Percentiles rank a stretch among this genome's conserved stretches.
Conservation (phyloP, 64 coral and sea anemone genomes). For the Astreopora myriophthalma region DNA sequence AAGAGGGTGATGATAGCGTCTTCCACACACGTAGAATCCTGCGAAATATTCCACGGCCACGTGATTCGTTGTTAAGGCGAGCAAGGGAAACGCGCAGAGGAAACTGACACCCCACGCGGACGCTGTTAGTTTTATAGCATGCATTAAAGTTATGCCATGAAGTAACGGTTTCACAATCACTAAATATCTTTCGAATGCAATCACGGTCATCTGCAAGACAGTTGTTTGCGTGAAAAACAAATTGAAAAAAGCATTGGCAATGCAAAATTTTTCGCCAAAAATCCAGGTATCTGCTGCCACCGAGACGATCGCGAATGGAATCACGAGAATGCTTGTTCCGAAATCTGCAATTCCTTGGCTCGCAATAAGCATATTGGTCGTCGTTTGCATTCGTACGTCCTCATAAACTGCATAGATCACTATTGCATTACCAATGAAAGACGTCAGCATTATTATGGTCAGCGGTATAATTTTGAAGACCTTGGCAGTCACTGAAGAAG, state of each 20-base stretch:
- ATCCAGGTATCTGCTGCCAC: conserved; percentile 71
- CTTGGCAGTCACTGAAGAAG: background rate
- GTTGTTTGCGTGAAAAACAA: conserved; percentile 89
- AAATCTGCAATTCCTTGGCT: conserved; percentile 86
- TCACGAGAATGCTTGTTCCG: conserved; percentile 67
- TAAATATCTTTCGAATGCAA: conserved; percentile 81
- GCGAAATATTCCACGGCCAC: conserved; percentile 51
- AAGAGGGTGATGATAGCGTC: conserved; percentile 48
- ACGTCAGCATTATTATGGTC: conserved; percentile 61
- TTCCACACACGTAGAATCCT: conserved; percentile 84
- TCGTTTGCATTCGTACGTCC: conserved; percentile 67
- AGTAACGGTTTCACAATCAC: conserved; percentile 49
- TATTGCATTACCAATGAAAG: conserved; percentile 60
- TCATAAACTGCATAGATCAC: conserved; percentile 20
- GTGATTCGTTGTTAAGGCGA: conserved; percentile 43
- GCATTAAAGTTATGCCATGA: background rate
- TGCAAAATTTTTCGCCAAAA: conserved; percentile 59
- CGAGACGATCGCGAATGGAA: conserved; percentile 59
- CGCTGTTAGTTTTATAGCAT: conserved; percentile 12
- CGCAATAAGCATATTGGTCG: conserved; percentile 79
- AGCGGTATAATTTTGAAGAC: conserved; percentile 66
- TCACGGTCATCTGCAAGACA: conserved; percentile 57
- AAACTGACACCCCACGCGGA: conserved; percentile 52
- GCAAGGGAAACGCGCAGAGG: conserved; percentile 66
- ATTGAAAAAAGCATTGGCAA: conserved; percentile 72